Evolutionary conservation across 2,113 vertebrate genomes (phyloP).

Genomic region (Bubo blakistoni): DNA sequence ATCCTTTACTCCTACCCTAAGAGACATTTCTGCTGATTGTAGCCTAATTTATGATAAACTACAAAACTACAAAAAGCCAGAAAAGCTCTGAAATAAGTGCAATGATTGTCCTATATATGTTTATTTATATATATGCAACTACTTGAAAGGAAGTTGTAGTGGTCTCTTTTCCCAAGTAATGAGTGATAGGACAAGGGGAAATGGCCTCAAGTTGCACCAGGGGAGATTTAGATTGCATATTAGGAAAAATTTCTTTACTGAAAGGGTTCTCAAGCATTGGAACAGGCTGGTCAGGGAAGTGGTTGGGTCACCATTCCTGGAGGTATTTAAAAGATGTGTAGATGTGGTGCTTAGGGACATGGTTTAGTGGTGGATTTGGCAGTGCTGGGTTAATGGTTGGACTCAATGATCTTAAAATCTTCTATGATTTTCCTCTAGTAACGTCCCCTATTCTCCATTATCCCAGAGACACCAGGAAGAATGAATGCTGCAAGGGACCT

Average conservation of each 20-base stretch:
- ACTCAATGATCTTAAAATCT: background rate
- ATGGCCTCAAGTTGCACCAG: background rate
- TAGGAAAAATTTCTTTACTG: background rate
- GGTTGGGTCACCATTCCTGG: background rate
- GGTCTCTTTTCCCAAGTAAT: too few relatives aligned
- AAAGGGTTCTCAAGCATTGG: background rate
- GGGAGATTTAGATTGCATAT: background rate
- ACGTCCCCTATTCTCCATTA: background rate
- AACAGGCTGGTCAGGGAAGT: background rate
- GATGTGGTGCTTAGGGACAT: background rate
- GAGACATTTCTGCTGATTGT: background rate
- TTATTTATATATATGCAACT: background rate
- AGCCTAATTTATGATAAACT: background rate
- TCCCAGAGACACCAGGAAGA: background rate
- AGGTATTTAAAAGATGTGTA: background rate
- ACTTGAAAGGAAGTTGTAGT: background rate
- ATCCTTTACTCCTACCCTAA: background rate
- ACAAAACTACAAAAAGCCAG: background rate
- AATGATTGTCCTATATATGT: background rate
- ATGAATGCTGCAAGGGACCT: background rate
- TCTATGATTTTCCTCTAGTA: background rate
- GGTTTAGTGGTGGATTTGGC: background rate
- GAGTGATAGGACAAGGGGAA: background rate
- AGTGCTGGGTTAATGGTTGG: accelerated
- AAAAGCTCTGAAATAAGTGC: background rate